These are phyloP conservation scores for Lacerta agilis DNA, from an alignment of 2,797 vertebrate species.

Conservation along the genomic window DNA sequence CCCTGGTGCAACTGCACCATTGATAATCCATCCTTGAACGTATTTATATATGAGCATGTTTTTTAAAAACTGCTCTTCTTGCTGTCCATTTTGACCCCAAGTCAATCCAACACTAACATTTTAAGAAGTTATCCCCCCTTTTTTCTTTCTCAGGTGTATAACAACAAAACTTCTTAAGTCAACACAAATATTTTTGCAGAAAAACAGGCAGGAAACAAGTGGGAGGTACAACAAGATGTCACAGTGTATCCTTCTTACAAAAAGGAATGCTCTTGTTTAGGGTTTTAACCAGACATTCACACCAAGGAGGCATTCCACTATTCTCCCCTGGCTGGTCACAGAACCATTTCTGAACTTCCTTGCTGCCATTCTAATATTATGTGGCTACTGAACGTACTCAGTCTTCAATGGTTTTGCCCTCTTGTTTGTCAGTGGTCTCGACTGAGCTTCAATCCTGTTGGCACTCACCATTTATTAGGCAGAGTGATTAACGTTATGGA, in stretches of 20 bases:
- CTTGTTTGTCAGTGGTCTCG: neutral
- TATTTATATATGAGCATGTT: neutral
- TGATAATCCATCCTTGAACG: too few relatives aligned
- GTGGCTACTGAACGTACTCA: neutral
- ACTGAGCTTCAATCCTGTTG: neutral
- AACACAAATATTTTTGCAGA: neutral
- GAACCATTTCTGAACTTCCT: neutral
- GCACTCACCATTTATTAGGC: neutral
- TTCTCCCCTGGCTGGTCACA: neutral
- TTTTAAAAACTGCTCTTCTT: neutral
- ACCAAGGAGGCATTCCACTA: neutral
- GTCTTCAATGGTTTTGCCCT: neutral
- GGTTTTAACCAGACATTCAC: neutral
- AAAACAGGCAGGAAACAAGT: neutral
- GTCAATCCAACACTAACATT: neutral
- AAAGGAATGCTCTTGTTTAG: neutral
- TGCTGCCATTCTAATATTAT: neutral
- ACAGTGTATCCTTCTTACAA: neutral
- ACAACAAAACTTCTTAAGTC: neutral
- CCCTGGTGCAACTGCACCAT: too few relatives aligned
- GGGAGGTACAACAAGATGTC: neutral
- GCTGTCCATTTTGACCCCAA: neutral
- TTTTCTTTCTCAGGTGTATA: neutral
- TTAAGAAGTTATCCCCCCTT: neutral
- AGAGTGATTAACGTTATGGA: neutral